Conservation (phyloP, 2,113 vertebrate genomes). For the Chionis minor region DNA sequence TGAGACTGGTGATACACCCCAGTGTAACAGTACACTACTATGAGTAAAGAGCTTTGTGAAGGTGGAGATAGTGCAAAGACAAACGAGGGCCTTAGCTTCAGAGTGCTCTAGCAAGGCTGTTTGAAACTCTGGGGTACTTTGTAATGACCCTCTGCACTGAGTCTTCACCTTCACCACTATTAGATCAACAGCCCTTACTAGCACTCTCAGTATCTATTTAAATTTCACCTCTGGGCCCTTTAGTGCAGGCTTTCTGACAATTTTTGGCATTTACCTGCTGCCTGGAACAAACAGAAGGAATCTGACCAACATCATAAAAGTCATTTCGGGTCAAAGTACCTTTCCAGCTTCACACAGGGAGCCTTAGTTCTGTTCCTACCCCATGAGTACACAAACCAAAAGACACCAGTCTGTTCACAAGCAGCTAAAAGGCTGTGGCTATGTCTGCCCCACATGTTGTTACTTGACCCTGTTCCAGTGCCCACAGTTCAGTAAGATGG, state of each 20-base stretch:
- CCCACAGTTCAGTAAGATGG: background rate
- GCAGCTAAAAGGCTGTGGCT: background rate
- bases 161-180: background rate
- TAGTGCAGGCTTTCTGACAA: background rate
- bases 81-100: background rate
- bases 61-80: background rate
- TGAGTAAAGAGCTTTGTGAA: background rate
- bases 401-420: background rate
- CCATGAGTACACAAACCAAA: background rate
- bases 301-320: background rate
- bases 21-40: background rate
- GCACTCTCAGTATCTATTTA: background rate
- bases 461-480: background rate
- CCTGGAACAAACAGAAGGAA: background rate
- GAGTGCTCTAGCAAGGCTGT: background rate
- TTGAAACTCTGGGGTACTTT: background rate
- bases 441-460: background rate
- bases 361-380: background rate
- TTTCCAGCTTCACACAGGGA: background rate
- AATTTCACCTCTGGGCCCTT: background rate
- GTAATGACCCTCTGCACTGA: background rate
- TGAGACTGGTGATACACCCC: background rate
- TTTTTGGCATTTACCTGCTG: background rate
- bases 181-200: background rate
- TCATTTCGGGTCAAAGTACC: background rate